Conservation (phyloP, 2,797 vertebrate genomes). For the Sebastes miniatus region DNA sequence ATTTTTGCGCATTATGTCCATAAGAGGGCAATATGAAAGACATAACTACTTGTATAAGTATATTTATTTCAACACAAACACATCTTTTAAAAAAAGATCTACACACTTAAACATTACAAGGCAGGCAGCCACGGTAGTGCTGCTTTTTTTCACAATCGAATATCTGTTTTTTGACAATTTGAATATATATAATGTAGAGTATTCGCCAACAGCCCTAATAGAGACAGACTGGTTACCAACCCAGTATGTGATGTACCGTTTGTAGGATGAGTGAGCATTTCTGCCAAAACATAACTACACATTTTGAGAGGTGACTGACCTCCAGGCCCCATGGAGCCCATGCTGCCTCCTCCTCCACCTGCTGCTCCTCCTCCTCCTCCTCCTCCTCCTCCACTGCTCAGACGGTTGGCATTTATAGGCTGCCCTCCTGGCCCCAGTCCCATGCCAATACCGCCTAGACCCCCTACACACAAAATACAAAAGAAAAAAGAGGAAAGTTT, state of each 20-base stretch:
- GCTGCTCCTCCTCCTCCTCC: slow-evolving; percentile 10
- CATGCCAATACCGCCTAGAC: slow-evolving; percentile 96
- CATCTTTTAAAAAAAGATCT: too few species aligned
- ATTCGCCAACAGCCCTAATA: neutral
- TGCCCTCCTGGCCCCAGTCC: slow-evolving; percentile 98
- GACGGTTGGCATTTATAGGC: slow-evolving; percentile 91
- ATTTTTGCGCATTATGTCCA: neutral
- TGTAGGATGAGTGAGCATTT: neutral
- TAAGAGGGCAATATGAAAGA: neutral
- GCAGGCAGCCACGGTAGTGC: too few species aligned
- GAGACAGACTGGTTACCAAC: neutral
- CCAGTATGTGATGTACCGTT: neutral
- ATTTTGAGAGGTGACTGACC: slow-evolving; percentile 73
- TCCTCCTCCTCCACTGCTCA: slow-evolving; percentile 84
- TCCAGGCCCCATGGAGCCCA: slow-evolving; percentile 91
- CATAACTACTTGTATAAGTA: neutral
- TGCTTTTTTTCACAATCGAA: too few species aligned
- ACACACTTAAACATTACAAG: too few species aligned
- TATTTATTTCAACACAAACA: neutral
- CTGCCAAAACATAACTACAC: neutral
- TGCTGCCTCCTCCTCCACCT: slow-evolving; percentile 81
- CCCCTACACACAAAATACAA: slow-evolving; percentile 79
- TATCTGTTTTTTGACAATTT: neutral
- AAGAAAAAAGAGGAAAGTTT: neutral
- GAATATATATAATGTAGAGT: neutral